Evolutionary conservation across 2,888 invertebrate species (phyloP).

Genomic region (Acleris sparsana): DNA sequence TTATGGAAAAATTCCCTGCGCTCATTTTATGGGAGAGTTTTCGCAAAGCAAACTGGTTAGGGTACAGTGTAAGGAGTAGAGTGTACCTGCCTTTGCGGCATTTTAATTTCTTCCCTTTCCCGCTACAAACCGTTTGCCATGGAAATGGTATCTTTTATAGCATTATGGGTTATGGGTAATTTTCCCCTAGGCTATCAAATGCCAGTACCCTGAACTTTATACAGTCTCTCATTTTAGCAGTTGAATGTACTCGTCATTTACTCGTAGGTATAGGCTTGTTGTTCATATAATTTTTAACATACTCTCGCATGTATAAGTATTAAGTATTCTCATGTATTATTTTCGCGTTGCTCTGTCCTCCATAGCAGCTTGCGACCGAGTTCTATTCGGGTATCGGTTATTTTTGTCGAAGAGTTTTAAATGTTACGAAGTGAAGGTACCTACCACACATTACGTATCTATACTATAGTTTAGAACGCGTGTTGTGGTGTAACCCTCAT

Average conservation of each 20-base stretch:
- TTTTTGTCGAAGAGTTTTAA: background rate
- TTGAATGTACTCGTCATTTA: no score
- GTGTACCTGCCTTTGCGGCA: no score
- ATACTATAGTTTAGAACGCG: background rate
- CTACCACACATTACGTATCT: background rate
- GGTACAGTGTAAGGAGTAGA: no score
- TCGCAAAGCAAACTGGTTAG: no score
- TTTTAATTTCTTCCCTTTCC: background rate
- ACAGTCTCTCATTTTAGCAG: background rate
- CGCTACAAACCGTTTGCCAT: constrained; percentile 12
- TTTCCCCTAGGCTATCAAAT: constrained; percentile 24
- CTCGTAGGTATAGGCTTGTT: no score
- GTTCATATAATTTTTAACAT: no score
- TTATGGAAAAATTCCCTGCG: no score
- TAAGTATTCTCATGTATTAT: background rate
- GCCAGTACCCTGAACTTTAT: constrained; percentile 26
- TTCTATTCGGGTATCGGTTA: background rate
- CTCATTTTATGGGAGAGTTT: no score
- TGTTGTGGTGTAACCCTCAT: background rate
- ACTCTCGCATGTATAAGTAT: background rate
- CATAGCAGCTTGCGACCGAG: background rate
- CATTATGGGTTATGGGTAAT: constrained; percentile 12
- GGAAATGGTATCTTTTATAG: constrained; percentile 23
- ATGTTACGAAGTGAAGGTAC: background rate
- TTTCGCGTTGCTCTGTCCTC: background rate